Conservation (phyloP, 2,797 vertebrate genomes). For the Mus minutoides region DNA sequence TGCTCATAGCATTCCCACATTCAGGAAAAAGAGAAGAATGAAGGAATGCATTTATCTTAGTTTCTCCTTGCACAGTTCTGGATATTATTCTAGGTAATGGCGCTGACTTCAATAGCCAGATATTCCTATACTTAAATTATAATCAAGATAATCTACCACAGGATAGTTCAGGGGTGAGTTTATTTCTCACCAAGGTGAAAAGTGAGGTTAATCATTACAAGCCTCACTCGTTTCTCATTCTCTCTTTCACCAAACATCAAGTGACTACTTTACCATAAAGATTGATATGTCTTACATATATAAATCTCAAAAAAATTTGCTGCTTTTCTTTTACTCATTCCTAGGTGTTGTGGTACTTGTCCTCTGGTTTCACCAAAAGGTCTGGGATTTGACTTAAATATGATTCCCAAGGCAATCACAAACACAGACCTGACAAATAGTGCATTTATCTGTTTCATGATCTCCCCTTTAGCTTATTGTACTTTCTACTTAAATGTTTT, state of each 20-base stretch:
- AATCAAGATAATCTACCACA: not conserved
- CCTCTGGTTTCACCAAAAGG: not conserved
- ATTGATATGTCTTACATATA: not conserved
- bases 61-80: not conserved
- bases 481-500: no score
- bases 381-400: slow-evolving; percentile 9
- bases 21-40: no score
- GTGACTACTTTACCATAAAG: not conserved
- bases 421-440: not conserved
- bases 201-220: not conserved
- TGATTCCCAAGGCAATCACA: not conserved
- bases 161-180: not conserved
- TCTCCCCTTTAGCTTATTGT: not conserved
- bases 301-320: not conserved
- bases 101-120: no score
- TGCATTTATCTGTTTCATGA: not conserved
- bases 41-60: no score
- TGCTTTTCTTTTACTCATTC: not conserved
- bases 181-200: not conserved
- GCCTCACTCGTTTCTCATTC: not conserved
- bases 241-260: not conserved
- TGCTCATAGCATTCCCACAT: not conserved
- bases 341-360: not conserved
- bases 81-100: not conserved
- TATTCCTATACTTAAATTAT: not conserved